These are phyloP conservation scores for Hycleus cichorii DNA, from an alignment of 1,140 invertebrate genomes.

Conservation along the genomic window DNA sequence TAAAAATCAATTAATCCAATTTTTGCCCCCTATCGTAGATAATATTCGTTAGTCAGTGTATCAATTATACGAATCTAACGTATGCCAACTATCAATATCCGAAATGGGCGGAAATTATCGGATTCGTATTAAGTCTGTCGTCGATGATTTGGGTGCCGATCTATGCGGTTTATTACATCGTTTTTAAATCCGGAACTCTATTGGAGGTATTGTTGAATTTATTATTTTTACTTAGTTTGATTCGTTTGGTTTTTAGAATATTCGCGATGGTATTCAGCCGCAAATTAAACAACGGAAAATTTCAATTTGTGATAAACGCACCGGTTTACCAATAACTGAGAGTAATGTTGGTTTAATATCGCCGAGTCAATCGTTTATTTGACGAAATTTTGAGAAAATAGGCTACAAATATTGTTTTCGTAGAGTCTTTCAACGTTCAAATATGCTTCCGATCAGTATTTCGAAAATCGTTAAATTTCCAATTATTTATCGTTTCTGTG, in stretches of 20 bases:
- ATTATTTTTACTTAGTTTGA: neutral
- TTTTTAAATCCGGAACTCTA: conserved; percentile 44
- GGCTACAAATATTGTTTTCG: too few species aligned
- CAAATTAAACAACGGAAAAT: conserved; percentile 45
- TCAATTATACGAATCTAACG: conserved; percentile 57
- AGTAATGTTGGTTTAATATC: conserved; percentile 36
- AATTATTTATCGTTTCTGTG: neutral
- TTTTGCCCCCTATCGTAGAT: conserved; percentile 47
- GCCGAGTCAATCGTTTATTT: conserved; percentile 18
- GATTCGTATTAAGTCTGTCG: conserved; percentile 61
- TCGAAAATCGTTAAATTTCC: too few species aligned
- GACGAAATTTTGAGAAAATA: too few species aligned
- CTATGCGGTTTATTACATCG: conserved; percentile 54
- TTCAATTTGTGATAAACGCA: conserved; percentile 42
- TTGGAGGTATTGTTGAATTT: conserved; percentile 42
- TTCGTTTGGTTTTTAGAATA: conserved; percentile 41
- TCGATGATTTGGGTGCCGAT: conserved; percentile 68
- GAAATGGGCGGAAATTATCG: conserved; percentile 65
- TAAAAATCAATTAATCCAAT: too few species aligned
- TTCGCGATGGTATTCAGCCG: conserved; percentile 43
- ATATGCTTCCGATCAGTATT: too few species aligned
- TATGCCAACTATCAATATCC: conserved; percentile 66
- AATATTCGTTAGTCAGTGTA: conserved; percentile 62
- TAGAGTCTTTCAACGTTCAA: too few species aligned
- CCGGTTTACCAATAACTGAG: conserved; percentile 45